A percentile compares a stretch with the other conserved stretches of the same genome.
These are phyloP conservation scores for Cosmia pyralina DNA, from an alignment of 2,888 invertebrate species.

Conservation along the genomic window DNA sequence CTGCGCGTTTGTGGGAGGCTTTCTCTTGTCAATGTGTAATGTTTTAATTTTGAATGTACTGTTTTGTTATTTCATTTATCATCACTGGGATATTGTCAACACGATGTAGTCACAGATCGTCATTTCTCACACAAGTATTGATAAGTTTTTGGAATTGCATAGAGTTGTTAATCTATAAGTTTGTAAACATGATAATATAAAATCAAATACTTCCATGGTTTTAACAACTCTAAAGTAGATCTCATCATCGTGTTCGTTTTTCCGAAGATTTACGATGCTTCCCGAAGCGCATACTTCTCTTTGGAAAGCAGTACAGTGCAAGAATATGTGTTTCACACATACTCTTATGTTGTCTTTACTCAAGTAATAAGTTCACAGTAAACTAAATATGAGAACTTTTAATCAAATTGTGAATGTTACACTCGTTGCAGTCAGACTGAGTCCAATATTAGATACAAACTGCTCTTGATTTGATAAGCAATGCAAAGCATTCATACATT, in stretches of 20 bases:
- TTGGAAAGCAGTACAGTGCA: background rate
- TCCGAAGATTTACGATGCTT: background rate
- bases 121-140: too few relatives aligned
- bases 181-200: background rate
- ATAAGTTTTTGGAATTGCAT: background rate
- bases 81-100: background rate
- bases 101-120: background rate
- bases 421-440: too few relatives aligned
- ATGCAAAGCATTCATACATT: too few relatives aligned
- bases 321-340: background rate
- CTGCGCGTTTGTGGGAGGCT: background rate
- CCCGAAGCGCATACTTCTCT: background rate
- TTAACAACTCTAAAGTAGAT: background rate
- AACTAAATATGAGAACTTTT: background rate
- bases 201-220: background rate
- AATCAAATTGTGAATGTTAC: background rate
- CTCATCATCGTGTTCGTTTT: background rate
- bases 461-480: background rate
- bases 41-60: background rate
- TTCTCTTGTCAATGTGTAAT: background rate
- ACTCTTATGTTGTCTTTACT: background rate
- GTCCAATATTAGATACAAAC: background rate
- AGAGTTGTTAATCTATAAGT: background rate
- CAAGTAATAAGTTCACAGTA: background rate
- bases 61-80: background rate